phyloP scores from a whole-genome alignment of 2,888 invertebrate species.

The Erebia ligea region DNA sequence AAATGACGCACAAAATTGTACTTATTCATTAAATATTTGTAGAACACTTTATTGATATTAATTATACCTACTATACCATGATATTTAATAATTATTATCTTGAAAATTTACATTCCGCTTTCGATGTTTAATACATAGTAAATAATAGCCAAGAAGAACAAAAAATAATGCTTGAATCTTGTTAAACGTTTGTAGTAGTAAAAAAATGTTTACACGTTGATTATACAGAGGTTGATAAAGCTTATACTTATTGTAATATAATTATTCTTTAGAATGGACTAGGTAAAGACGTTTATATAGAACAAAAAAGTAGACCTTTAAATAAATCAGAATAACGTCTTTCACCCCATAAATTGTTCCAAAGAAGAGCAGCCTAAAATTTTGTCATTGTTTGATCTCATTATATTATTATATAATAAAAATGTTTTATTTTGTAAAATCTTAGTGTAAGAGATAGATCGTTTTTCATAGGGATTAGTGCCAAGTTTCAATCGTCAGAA shows the following conservation, averaged over 20 bases:
- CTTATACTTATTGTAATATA: conserved; percentile 28
- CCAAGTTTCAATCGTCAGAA: conserved; percentile 56
- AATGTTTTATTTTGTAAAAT: conserved; percentile 75
- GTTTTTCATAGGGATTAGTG: conserved; percentile 60
- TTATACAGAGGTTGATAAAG: conserved; percentile 34
- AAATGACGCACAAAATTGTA: conserved; percentile 37
- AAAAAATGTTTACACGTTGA: conserved; percentile 31
- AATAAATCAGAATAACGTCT: conserved; percentile 41
- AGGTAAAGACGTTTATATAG: conserved; percentile 33
- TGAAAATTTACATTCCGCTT: conserved; percentile 67
- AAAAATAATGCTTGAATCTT: conserved; percentile 13
- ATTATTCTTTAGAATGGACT: conserved; percentile 30
- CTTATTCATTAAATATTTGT: conserved; percentile 22
- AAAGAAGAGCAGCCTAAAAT: conserved; percentile 82
- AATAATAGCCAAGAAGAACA: conserved; percentile 7
- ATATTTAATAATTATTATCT: conserved; percentile 11
- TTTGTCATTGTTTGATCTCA: conserved; percentile 81
- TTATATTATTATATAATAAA: conserved; percentile 74
- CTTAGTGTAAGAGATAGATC: conserved; percentile 33
- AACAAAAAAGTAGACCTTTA: conserved; percentile 29
- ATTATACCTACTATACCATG: conserved; percentile 1
- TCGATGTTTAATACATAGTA: conserved; percentile 53
- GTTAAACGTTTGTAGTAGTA: conserved; percentile 27
- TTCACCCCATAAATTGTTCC: conserved; percentile 70
- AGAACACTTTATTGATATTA: conserved; percentile 50